Conservation (phyloP, 2,888 invertebrate genomes). For the Pseudeuparius sepicola region DNA sequence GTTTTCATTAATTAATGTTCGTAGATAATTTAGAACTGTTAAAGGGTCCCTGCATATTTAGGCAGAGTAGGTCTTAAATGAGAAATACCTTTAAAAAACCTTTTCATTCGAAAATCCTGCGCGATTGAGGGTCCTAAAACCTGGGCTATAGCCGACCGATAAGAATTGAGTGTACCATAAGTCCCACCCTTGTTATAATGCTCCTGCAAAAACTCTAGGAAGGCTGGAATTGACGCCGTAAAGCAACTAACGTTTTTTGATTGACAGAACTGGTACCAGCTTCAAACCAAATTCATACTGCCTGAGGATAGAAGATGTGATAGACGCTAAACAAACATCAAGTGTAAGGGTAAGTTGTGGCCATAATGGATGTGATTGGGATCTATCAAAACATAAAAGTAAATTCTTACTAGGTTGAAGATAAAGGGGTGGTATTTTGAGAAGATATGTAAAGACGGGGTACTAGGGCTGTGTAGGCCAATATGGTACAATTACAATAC, state of each 20-base stretch:
- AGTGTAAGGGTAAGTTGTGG: slow-evolving; percentile 23
- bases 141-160: slow-evolving; percentile 17
- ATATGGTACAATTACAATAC: slow-evolving; percentile 26
- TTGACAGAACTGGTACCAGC: slow-evolving; percentile 13
- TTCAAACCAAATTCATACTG: slow-evolving; percentile 16
- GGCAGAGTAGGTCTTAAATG: slow-evolving; percentile 16
- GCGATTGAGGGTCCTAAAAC: slow-evolving; percentile 14
- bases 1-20: no score
- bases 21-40: slow-evolving; percentile 15
- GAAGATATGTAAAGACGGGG: slow-evolving; percentile 22
- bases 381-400: slow-evolving; percentile 24
- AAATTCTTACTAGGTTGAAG: slow-evolving; percentile 16
- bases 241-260: slow-evolving; percentile 8
- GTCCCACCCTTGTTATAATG: slow-evolving; percentile 15
- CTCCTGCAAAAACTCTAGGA: slow-evolving; percentile 13
- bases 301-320: slow-evolving; percentile 12
- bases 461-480: slow-evolving; percentile 28
- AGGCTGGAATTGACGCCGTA: slow-evolving; percentile 6
- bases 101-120: slow-evolving; percentile 14
- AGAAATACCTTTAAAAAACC: slow-evolving; percentile 21
- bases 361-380: slow-evolving; percentile 20
- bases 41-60: slow-evolving; percentile 18
- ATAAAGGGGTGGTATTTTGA: slow-evolving; percentile 9
- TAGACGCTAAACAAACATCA: slow-evolving; percentile 14
- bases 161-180: slow-evolving; percentile 19